These are phyloP conservation scores for Acholoe squamosa DNA, from an alignment of 2,888 invertebrate species.

Conservation along the genomic window DNA sequence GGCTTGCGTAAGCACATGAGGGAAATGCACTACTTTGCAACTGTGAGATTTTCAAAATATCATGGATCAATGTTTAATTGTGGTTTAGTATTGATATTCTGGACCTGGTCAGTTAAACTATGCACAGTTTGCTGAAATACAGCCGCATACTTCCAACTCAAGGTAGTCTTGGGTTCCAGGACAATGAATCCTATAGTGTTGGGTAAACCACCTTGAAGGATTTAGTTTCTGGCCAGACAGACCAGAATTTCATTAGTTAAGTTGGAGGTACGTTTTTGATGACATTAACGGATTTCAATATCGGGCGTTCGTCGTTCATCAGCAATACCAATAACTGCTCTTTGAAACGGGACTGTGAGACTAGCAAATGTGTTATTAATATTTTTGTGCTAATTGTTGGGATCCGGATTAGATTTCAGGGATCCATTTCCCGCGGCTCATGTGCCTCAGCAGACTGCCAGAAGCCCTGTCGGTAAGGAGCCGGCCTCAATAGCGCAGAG, in stretches of 20 bases:
- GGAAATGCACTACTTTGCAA: no score
- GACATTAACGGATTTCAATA: conserved; percentile 52
- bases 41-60: no score
- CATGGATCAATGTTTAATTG: no score
- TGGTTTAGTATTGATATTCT: no score
- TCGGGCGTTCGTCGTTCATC: conserved; percentile 26
- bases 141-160: no score
- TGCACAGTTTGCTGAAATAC: no score
- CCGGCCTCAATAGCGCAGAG: neutral
- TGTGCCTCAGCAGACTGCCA: conserved; percentile 11
- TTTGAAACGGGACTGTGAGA: neutral
- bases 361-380: conserved; percentile 21
- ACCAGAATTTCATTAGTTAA: conserved; percentile 36
- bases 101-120: no score
- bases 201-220: neutral
- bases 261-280: conserved; percentile 17
- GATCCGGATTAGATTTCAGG: conserved; percentile 52
- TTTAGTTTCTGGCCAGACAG: neutral
- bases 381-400: conserved; percentile 35
- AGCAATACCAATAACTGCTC: conserved; percentile 27
- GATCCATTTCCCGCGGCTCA: conserved; percentile 53
- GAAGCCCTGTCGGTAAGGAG: neutral
- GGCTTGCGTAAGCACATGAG: no score
- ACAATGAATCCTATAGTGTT: no score
- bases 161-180: no score